Evolutionary conservation across 2,113 vertebrate genomes (phyloP).

Genomic region (Rhinoderma darwinii): DNA sequence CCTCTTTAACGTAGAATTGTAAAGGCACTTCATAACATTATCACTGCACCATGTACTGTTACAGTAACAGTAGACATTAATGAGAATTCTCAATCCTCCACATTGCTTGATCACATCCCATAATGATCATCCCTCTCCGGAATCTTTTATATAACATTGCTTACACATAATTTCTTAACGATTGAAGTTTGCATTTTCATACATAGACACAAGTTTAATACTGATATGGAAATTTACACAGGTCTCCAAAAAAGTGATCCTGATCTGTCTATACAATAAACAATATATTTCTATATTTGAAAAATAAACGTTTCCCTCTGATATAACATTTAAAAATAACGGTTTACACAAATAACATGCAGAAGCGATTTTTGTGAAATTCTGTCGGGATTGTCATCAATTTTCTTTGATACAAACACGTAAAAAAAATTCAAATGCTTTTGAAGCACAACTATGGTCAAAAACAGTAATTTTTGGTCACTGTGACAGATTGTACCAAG

Average conservation of each 20-base stretch:
- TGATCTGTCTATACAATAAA: slow-evolving; percentile 66
- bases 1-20: neutral
- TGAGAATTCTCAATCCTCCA: neutral
- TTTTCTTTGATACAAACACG: neutral
- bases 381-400: slow-evolving; percentile 39
- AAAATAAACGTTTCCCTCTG: slow-evolving; percentile 70
- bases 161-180: neutral
- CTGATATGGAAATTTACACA: slow-evolving; percentile 37
- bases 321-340: slow-evolving; percentile 66
- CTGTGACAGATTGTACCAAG: slow-evolving; percentile 11
- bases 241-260: slow-evolving; percentile 37
- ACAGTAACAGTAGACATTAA: neutral
- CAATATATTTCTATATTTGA: slow-evolving; percentile 71
- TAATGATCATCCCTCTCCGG: neutral
- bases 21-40: neutral
- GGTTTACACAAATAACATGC: slow-evolving; percentile 57
- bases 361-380: slow-evolving; percentile 48
- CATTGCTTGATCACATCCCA: neutral
- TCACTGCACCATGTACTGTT: neutral
- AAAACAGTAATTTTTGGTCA: slow-evolving; percentile 17
- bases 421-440: neutral
- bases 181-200: slow-evolving; percentile 20
- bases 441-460: neutral
- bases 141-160: slow-evolving; percentile 6
- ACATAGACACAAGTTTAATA: slow-evolving; percentile 25